phyloP scores from a whole-genome alignment of 1,140 invertebrate species.

The Glossosoma conforme region DNA sequence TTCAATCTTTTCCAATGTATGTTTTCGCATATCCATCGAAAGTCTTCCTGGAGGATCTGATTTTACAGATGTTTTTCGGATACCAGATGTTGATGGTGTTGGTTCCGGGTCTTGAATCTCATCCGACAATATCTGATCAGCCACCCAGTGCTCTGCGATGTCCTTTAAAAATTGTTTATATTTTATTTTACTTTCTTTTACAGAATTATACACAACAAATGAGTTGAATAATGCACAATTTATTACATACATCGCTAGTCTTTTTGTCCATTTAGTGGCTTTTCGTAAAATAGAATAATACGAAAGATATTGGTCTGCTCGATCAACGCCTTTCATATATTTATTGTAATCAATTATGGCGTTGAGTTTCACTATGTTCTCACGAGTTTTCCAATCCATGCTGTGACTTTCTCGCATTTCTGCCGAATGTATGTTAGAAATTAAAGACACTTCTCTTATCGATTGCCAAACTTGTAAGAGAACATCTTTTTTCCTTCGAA shows the following conservation, averaged over 20 bases:
- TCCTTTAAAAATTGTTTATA: neutral
- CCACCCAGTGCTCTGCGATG: neutral
- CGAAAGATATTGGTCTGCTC: constrained; percentile 6
- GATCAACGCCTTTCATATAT: constrained; percentile 8
- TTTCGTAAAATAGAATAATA: constrained; percentile 8
- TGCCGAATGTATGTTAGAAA: constrained; percentile 30
- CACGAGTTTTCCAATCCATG: constrained; percentile 12
- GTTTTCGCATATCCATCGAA: too few species aligned
- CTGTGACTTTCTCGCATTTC: constrained; percentile 22
- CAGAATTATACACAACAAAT: constrained; percentile 1
- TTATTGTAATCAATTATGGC: constrained; percentile 6
- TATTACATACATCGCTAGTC: constrained; percentile 1
- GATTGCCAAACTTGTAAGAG: constrained; percentile 27
- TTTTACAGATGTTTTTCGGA: too few species aligned
- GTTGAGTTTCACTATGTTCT: constrained; percentile 2
- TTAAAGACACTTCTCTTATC: constrained; percentile 21
- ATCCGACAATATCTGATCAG: too few species aligned
- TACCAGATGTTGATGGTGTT: too few species aligned
- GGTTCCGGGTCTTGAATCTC: too few species aligned
- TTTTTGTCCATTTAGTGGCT: constrained; percentile 5
- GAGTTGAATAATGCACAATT: neutral
- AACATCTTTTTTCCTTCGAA: constrained; percentile 20
- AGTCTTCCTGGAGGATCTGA: too few species aligned
- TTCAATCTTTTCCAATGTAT: too few species aligned
- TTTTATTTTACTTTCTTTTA: neutral